Evolutionary conservation across 2,797 vertebrate genomes (phyloP).

Genomic region (Meriones psammophilus): DNA sequence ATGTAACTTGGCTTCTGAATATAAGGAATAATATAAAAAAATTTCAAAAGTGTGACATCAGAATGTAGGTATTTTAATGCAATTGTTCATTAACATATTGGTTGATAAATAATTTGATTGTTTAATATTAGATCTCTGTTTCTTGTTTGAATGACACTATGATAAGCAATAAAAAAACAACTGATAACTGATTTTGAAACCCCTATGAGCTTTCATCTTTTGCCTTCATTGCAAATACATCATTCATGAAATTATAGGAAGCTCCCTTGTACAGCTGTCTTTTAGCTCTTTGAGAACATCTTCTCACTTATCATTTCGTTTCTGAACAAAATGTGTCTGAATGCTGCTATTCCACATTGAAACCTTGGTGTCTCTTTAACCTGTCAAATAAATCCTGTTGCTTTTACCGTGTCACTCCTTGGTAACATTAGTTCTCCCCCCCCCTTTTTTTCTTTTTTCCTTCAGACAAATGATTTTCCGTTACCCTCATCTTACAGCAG

Average conservation of each 20-base stretch:
- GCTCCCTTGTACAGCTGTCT: not conserved
- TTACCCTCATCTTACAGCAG: not conserved
- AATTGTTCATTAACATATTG: not conserved
- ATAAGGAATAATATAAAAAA: not conserved
- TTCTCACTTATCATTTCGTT: not conserved
- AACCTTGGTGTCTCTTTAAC: slow-evolving; percentile 15
- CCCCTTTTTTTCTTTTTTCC: not conserved
- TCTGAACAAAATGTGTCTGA: slow-evolving; percentile 20
- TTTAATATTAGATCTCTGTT: not conserved
- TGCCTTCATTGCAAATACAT: slow-evolving; percentile 41
- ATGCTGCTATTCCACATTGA: not conserved
- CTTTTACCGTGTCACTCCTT: not conserved
- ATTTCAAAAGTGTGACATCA: not conserved
- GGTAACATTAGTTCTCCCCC: not conserved
- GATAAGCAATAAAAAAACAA: not conserved
- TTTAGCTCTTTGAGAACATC: not conserved
- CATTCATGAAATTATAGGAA: slow-evolving; percentile 41
- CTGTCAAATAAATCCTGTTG: not conserved
- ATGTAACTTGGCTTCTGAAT: slow-evolving; percentile 16
- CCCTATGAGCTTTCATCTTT: not conserved
- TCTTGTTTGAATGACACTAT: not conserved
- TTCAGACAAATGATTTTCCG: slow-evolving; percentile 10
- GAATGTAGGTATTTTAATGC: slow-evolving; percentile 7
- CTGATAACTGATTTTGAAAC: slow-evolving; percentile 12
- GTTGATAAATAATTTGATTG: slow-evolving; percentile 12